A percentile compares a stretch with the other conserved stretches of the same genome.
Evolutionary conservation across 2,113 vertebrate species (phyloP).

Genomic region (Scalopus aquaticus): DNA sequence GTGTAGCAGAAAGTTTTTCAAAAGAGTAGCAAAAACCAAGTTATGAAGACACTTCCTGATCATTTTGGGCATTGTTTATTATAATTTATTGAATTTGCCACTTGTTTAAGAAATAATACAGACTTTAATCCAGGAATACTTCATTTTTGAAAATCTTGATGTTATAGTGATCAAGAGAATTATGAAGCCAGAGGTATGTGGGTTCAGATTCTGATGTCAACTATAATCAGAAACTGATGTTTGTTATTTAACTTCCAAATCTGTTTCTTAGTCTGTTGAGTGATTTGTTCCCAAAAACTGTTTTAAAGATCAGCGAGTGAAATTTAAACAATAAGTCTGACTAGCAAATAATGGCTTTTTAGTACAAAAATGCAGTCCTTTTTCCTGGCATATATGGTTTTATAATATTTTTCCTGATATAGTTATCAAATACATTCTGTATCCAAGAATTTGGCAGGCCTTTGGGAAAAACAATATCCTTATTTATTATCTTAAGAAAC

Average conservation of each 20-base stretch:
- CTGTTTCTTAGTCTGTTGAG: not conserved
- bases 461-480: not conserved
- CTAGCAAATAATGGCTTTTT: not conserved
- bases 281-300: not conserved
- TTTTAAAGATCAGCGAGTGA: not conserved
- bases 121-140: not conserved
- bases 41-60: not conserved
- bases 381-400: not conserved
- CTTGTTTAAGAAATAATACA: not conserved
- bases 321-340: not conserved
- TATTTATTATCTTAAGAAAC: not conserved
- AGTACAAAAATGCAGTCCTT: not conserved
- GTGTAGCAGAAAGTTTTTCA: not conserved
- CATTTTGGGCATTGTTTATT: not conserved
- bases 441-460: not conserved
- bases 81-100: not conserved
- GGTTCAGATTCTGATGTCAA: not conserved
- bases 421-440: not conserved
- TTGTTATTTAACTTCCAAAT: not conserved
- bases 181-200: not conserved
- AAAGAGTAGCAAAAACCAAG: not conserved
- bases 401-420: not conserved
- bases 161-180: not conserved
- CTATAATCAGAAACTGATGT: not conserved
- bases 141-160: not conserved